Evolutionary conservation across 2,797 vertebrate genomes (phyloP), one percentile per base, ranked within the genome.

Genomic region (Danio tinwini): DNA sequence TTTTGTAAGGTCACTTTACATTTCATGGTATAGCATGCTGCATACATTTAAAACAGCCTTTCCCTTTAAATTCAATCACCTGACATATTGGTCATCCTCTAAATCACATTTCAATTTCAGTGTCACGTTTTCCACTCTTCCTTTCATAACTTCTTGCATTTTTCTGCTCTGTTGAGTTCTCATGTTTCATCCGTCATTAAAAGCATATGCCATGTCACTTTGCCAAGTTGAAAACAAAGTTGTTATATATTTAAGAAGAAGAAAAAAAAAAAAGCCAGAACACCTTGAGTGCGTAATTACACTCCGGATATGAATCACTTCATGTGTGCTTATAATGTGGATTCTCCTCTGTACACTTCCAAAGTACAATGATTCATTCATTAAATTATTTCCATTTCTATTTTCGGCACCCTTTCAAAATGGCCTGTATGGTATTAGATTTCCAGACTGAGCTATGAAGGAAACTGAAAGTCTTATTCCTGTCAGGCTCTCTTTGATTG

Each of bases 381-480:
- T 75, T 75, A 55, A 17, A 56, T 68, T 19, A 29, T 81, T 65
- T 74, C 49, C 37, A 37, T 29, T 67, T 77, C 83, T 72, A 67
- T 82, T 78, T 75, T 39, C 21, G 76, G 59, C 21, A 4, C 52
- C 75, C 39, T 72, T 80, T 81, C 29, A 73, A 78, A 78, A 65
- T 0, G 17, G 7, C 58, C 74, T 67, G 59, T 52, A 77, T 76
- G 17, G 21, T 75, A 82, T 86, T 82, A 61, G 58, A 84, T 70
- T 82, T 21, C 39, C 45, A 52, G n/a, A 81, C 55, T 64, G 71
- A 45, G 59, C 55, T 55, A 71, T 17, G 11, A 49, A 11, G 47
- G 69, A 58, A 71, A 63, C 59, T 47, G 69, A 76, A 50, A 55
- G 39, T 62, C 53, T 59, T 42, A 40, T 68, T 84, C 49, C 64